These are phyloP conservation scores for Stegodyphus mimosarum DNA, from an alignment of 1,140 invertebrate species.

Conservation along the genomic window DNA sequence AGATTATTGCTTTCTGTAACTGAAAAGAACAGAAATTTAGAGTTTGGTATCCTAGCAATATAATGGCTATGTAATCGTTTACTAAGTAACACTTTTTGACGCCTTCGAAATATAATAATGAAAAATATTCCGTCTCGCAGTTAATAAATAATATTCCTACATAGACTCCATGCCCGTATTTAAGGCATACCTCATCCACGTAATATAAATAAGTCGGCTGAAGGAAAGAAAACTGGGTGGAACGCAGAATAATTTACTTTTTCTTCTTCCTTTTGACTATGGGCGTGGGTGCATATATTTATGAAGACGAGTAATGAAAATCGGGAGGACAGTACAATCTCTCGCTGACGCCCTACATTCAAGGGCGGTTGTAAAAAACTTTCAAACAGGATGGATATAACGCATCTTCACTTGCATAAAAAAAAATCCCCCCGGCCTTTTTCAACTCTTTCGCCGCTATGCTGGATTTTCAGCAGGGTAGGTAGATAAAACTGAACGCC, in stretches of 20 bases:
- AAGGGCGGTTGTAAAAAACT: conserved; percentile 18
- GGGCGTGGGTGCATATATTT: conserved; percentile 38
- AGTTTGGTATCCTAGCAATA: no score
- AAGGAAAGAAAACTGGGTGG: conserved; percentile 7
- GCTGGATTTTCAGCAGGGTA: no score
- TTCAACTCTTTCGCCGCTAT: no score
- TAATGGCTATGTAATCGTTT: no score
- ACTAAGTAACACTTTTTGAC: no score
- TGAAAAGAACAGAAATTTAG: no score
- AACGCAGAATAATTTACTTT: not conserved
- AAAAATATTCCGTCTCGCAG: no score
- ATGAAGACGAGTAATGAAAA: conserved; percentile 20
- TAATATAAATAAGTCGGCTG: not conserved
- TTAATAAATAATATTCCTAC: no score
- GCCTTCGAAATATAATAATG: no score
- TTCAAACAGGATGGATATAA: conserved; percentile 1
- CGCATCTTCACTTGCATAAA: not conserved
- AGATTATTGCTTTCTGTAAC: no score
- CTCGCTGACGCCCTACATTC: conserved; percentile 16
- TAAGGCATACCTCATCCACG: not conserved
- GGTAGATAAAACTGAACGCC: no score
- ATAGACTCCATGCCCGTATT: no score
- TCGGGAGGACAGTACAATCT: conserved; percentile 13
- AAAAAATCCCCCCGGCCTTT: not conserved
- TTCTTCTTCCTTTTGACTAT: not conserved